Evolutionary conservation across 2,888 invertebrate species (phyloP).

Genomic region (Acanthococcus lagerstroemiae): DNA sequence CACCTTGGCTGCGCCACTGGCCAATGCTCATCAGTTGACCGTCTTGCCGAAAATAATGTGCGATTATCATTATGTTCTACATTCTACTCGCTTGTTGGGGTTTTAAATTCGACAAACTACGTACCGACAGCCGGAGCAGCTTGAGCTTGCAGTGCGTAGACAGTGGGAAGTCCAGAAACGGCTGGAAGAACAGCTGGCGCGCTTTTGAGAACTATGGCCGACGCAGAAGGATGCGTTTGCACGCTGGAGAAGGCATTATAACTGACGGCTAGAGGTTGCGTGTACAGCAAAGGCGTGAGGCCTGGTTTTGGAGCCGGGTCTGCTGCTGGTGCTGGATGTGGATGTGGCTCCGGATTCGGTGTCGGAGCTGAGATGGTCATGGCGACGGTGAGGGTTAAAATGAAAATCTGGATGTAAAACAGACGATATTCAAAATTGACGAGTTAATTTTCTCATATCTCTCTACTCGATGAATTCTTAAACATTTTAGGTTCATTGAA

Average conservation of each 20-base stretch:
- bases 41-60: no score
- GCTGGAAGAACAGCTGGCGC: constrained; percentile 10
- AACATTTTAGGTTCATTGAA: no score
- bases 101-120: not conserved
- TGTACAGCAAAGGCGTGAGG: constrained; percentile 8
- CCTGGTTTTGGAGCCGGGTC: constrained; percentile 19
- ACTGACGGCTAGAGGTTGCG: constrained; percentile 11
- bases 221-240: constrained; percentile 18
- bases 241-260: constrained; percentile 21
- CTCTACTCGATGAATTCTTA: no score
- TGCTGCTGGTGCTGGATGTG: constrained; percentile 17
- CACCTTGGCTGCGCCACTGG: no score
- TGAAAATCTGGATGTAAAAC: not conserved
- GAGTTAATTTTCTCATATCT: no score
- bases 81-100: not conserved
- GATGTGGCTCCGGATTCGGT: constrained; percentile 5
- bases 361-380: constrained; percentile 21
- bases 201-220: constrained; percentile 15
- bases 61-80: no score
- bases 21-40: no score
- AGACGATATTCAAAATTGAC: no score
- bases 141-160: constrained; percentile 19
- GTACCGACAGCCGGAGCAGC: constrained; percentile 20
- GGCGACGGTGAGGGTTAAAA: constrained; percentile 1
- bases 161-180: not conserved